Evolutionary conservation across 2,888 invertebrate genomes (phyloP).

Genomic region (Lucinisca nassula): DNA sequence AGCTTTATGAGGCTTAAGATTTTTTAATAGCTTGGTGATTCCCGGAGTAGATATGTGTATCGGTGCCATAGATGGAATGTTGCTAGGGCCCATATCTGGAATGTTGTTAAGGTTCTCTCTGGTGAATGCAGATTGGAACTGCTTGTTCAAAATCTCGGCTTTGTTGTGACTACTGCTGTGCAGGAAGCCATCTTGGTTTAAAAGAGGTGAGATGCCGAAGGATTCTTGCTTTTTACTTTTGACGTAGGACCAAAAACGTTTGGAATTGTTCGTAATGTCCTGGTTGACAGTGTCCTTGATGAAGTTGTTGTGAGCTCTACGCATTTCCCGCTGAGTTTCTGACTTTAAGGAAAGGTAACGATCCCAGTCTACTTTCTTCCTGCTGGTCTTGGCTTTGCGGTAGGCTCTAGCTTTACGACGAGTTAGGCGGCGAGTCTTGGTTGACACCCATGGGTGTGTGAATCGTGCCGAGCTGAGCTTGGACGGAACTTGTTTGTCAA

Average conservation of each 20-base stretch:
- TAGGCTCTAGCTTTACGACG: neutral
- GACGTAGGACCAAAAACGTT: neutral
- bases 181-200: neutral
- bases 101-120: neutral
- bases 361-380: neutral
- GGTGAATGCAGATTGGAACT: neutral
- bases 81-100: neutral
- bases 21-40: neutral
- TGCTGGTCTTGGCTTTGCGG: neutral
- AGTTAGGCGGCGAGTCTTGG: neutral
- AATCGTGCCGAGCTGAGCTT: neutral
- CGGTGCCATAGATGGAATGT: neutral
- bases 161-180: neutral
- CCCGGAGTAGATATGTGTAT: neutral
- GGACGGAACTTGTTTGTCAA: neutral
- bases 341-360: neutral
- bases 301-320: neutral
- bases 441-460: neutral
- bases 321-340: neutral
- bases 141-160: neutral
- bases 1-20: neutral
- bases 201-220: neutral
- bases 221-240: neutral
- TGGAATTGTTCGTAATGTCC: neutral
- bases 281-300: conserved; percentile 4